Evolutionary conservation across 2,797 vertebrate genomes (phyloP).

Genomic region (Lateolabrax maculatus): DNA sequence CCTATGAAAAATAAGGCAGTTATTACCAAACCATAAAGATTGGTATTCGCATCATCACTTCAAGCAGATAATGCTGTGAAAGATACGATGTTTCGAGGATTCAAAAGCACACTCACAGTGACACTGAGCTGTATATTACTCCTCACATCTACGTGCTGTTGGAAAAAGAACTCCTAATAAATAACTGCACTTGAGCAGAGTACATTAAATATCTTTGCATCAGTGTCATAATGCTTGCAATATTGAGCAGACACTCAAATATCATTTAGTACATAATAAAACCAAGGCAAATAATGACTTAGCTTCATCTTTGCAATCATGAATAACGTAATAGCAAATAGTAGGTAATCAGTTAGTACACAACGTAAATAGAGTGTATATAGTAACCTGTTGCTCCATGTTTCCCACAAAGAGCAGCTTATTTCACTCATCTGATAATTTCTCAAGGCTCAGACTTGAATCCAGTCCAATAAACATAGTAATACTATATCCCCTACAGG

Average conservation of each 20-base stretch:
- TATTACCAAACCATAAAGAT: constrained; percentile 85
- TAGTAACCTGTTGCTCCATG: constrained; percentile 51
- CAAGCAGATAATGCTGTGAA: constrained; percentile 75
- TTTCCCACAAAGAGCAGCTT: constrained; percentile 74
- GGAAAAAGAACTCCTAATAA: constrained; percentile 69
- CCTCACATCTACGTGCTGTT: constrained; percentile 52
- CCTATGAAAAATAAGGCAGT: constrained; percentile 84
- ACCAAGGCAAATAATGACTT: constrained; percentile 66
- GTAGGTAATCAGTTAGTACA: constrained; percentile 39
- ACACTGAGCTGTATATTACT: constrained; percentile 73
- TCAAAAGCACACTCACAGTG: constrained; percentile 67
- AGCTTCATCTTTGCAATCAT: constrained; percentile 36
- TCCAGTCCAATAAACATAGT: constrained; percentile 78
- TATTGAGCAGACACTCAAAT: constrained; percentile 58
- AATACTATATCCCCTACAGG: constrained; percentile 83
- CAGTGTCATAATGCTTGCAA: constrained; percentile 48
- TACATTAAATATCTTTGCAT: constrained; percentile 76
- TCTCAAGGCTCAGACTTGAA: constrained; percentile 78
- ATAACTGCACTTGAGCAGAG: constrained; percentile 72
- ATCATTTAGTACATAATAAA: constrained; percentile 64
- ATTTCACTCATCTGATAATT: constrained; percentile 72
- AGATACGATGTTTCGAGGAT: constrained; percentile 75
- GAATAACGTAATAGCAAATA: constrained; percentile 18
- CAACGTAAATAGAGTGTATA: constrained; percentile 32
- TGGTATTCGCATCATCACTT: constrained; percentile 76